phyloP scores from a whole-genome alignment of 1,140 invertebrate genomes.

The Rhysida immarginata region DNA sequence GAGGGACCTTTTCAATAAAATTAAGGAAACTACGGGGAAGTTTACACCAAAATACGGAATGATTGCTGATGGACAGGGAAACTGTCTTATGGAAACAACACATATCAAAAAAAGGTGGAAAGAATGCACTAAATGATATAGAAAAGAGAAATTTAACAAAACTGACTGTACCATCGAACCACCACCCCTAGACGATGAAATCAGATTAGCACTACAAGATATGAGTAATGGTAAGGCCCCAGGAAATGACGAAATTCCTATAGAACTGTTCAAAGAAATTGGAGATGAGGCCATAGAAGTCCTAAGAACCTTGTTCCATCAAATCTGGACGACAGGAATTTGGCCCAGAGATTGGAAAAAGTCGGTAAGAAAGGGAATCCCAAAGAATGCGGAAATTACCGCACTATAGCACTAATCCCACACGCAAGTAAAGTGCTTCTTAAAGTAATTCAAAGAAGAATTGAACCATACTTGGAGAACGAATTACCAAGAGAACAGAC shows the following conservation, averaged over 20 bases:
- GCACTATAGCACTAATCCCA: neutral
- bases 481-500: neutral
- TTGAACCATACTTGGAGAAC: neutral
- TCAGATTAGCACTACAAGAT: neutral
- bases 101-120: neutral
- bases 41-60: neutral
- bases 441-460: neutral
- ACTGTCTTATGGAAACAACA: neutral
- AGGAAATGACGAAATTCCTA: neutral
- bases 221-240: neutral
- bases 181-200: neutral
- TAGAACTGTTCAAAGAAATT: neutral
- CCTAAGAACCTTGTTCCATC: neutral
- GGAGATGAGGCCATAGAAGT: neutral
- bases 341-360: neutral
- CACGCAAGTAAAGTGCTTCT: constrained; percentile 1
- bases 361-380: neutral
- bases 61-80: neutral
- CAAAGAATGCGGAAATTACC: neutral
- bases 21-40: neutral
- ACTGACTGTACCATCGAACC: neutral
- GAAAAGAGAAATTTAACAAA: neutral
- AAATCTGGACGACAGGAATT: neutral
- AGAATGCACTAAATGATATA: neutral
- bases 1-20: neutral